Base-by-base conservation (phyloP, 2,113 vertebrate species). In the Cyprinodon tularosa region DNA sequence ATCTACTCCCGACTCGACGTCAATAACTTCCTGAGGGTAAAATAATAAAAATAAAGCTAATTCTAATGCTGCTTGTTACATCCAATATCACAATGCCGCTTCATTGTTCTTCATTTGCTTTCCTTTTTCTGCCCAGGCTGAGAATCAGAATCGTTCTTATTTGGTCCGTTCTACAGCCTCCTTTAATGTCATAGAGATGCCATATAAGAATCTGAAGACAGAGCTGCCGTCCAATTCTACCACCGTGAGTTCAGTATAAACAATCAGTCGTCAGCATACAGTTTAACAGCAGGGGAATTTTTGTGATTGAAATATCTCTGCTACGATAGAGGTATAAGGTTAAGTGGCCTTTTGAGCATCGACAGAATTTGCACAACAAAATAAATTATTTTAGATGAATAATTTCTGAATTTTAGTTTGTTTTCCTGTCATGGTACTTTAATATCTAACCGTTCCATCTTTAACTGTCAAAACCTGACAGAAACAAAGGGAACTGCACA, bases 71-170 rank as follows among this genome's bases (percentile, higher is more conserved):
- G 37, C 3, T 39, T 12, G 22, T 29, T 29, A 9, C 60, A 40
- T 20, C 11, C 47, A 37, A 40, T 17, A 17, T 17, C 22, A 12
- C 3, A 53, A 40, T 8, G 40, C 13, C 5, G 57, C 3, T 12
- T 12, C 12, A 12, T 44, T 57, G 20, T 53, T 1, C 59, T 1
- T 59, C 7, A 13, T 22, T 40, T 59, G 17, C 5, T 38, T 44
- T 20, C 48, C 2, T 85, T 76, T 38, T 20, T 84, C 62, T 29
- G 29, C 62, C 68, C 85, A 98, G 97, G 89, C 94, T 22, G 96
- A 98, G 91, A 96, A 96, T 76, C 96, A 97, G 93, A 99, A 99
- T 80, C 96, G 95, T 6, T 99, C 98, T 0, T 99, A 97, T 37
- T 90, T 93, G 70, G 90, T 98, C 47, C 96, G 93, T 65, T 97